Evolutionary conservation across 2,797 vertebrate genomes (phyloP).

Genomic region (Galagoides demidoff): DNA sequence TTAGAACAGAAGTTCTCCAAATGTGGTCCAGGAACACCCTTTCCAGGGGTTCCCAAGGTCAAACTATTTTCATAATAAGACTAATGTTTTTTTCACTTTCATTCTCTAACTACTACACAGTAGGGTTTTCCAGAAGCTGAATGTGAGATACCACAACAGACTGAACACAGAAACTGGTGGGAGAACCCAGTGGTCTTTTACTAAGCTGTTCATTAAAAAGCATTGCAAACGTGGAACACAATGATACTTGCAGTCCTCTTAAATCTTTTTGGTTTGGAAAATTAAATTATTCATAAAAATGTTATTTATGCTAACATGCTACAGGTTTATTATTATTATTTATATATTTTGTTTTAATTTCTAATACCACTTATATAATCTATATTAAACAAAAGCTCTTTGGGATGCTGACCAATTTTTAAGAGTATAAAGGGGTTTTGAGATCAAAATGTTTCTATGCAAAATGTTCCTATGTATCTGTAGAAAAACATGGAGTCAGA

Average conservation of each 20-base stretch:
- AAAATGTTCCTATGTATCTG: background rate
- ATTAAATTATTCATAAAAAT: background rate
- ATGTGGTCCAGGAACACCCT: background rate
- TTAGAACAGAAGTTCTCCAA: background rate
- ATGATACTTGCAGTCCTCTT: background rate
- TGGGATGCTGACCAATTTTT: background rate
- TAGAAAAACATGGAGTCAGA: background rate
- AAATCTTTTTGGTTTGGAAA: background rate
- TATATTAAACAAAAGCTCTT: slow-evolving; percentile 14
- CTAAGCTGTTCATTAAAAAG: background rate
- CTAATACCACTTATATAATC: background rate
- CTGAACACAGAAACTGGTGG: background rate
- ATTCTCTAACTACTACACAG: background rate
- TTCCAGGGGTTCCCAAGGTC: background rate
- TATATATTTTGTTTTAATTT: background rate
- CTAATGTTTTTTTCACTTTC: background rate
- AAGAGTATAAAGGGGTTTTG: background rate
- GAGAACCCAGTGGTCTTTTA: background rate
- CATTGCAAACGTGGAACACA: background rate
- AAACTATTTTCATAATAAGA: slow-evolving; percentile 24
- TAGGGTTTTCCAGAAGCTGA: background rate
- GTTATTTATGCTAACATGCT: background rate
- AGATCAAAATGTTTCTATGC: background rate
- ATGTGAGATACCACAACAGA: background rate
- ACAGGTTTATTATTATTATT: background rate